phyloP scores from a whole-genome alignment of 92 coral and sea anemone species.

The Porites rus region DNA sequence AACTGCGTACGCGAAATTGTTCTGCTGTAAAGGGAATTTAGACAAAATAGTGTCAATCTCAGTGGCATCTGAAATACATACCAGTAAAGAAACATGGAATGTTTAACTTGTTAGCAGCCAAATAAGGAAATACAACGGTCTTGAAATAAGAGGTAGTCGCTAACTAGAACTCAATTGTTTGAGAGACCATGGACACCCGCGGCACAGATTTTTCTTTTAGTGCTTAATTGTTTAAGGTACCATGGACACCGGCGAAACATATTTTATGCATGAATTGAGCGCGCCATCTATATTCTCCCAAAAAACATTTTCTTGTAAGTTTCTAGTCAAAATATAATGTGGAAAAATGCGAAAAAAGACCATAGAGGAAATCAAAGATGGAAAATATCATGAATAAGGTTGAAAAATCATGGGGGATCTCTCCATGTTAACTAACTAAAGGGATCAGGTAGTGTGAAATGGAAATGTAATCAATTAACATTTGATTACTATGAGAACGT shows the following conservation, averaged over 20 bases:
- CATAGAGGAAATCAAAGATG: not conserved
- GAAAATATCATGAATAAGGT: too few relatives aligned
- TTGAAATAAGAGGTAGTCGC: not conserved
- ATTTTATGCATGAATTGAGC: not conserved
- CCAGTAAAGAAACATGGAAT: not conserved
- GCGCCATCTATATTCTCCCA: not conserved
- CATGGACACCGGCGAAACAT: not conserved
- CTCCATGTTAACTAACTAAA: too few relatives aligned
- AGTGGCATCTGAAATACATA: too few relatives aligned
- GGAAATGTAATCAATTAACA: not conserved
- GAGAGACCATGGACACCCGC: conserved; percentile 14
- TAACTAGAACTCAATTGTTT: conserved; percentile 33
- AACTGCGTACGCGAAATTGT: too few relatives aligned
- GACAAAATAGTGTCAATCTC: too few relatives aligned
- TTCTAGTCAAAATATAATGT: not conserved
- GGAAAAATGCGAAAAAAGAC: not conserved
- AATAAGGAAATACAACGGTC: not conserved
- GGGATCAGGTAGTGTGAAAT: not conserved
- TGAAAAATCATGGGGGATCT: too few relatives aligned
- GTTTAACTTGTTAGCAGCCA: not conserved
- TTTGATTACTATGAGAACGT: not conserved
- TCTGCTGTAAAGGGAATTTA: too few relatives aligned
- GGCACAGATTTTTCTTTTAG: not conserved
- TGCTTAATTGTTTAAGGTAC: not conserved
- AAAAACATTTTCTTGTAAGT: not conserved